Conservation (phyloP, 2,797 vertebrate genomes). For the Zalophus californianus region DNA sequence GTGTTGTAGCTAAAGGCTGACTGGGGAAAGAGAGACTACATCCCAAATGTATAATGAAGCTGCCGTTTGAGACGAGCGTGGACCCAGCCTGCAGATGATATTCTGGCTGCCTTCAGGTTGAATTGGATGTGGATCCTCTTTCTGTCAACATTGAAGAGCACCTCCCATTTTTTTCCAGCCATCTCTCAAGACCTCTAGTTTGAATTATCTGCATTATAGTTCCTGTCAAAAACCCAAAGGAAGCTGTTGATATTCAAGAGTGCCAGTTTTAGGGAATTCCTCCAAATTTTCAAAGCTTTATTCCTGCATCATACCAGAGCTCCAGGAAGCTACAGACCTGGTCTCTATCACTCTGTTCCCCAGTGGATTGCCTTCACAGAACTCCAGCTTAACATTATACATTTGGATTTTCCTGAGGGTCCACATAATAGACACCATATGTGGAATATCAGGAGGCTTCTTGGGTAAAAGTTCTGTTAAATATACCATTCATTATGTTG, state of each 20-base stretch:
- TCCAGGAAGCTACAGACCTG: slow-evolving; percentile 58
- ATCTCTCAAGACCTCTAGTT: not conserved
- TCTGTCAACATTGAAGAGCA: slow-evolving; percentile 40
- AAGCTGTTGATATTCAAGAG: slow-evolving; percentile 61
- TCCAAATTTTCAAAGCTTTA: slow-evolving; percentile 54
- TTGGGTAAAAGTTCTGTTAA: slow-evolving; percentile 62
- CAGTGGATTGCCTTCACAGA: slow-evolving; percentile 43
- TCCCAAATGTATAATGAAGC: slow-evolving; percentile 44
- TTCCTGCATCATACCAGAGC: slow-evolving; percentile 14
- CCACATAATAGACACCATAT: slow-evolving; percentile 74
- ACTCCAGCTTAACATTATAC: slow-evolving; percentile 58
- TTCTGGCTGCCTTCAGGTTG: not conserved
- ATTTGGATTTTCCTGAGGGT: slow-evolving; percentile 56
- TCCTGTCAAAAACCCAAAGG: slow-evolving; percentile 66
- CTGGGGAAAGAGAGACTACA: slow-evolving; percentile 3
- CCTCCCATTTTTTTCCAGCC: not conserved
- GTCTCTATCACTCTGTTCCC: slow-evolving; percentile 66
- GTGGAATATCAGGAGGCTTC: slow-evolving; percentile 55
- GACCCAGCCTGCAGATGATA: not conserved
- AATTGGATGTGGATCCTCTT: not conserved
- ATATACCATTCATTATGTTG: slow-evolving; percentile 55
- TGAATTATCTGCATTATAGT: slow-evolving; percentile 48
- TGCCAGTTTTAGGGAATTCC: slow-evolving; percentile 63
- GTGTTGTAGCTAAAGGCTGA: slow-evolving; percentile 23
- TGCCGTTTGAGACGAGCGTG: slow-evolving; percentile 11